Evolutionary conservation across 2,797 vertebrate genomes (phyloP), one percentile per base, ranked within the genome.

Genomic region (Pygocentrus nattereri): DNA sequence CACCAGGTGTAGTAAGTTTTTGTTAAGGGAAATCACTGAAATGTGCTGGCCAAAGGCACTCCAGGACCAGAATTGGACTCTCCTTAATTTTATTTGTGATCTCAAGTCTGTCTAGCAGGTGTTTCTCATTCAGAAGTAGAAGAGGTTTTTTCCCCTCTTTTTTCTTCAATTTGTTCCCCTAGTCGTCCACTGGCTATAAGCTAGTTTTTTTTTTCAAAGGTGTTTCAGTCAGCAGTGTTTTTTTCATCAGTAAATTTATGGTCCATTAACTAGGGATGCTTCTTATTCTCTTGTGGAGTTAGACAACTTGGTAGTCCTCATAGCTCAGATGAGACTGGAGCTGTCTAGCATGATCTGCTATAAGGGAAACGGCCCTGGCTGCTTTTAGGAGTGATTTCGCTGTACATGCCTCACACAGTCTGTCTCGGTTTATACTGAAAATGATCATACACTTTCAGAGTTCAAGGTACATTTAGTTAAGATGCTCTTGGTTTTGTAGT

Each of bases 171-270:
- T 38, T 23, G 10, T 65, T 30, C n/a, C 34, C 30, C 6, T 44
- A 27, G 67, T 83, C 71, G 59, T 78, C 68, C 81, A 41, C 81
- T 81, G 65, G 70, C 75, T 73, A 59, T 83, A 81, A 75, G 62
- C 31, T 68, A 69, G 70, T 73, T 50, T 13, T 47, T n/a, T n/a
- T 11, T 31, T 58, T n/a, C 70, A 64, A 27, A 76, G 74, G 65
- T 69, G 58, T 80, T 85, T 62, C 34, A 38, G 68, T 50, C 44
- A 69, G 1, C 41, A 44, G 18, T 50, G 25, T 54, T 67, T 68
- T 54, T 65, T 27, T 10, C 52, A 44, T 78, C 75, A 38, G 16
- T 76, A 31, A 79, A 72, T 74, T 38, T n/a, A 49, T 38, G 67
- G 31, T 71, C 52, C 7, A 11, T 65, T 81, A 47, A 21, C 67